Evolutionary conservation across 2,113 vertebrate species (phyloP).

Genomic region (Pseudopipra pipra): DNA sequence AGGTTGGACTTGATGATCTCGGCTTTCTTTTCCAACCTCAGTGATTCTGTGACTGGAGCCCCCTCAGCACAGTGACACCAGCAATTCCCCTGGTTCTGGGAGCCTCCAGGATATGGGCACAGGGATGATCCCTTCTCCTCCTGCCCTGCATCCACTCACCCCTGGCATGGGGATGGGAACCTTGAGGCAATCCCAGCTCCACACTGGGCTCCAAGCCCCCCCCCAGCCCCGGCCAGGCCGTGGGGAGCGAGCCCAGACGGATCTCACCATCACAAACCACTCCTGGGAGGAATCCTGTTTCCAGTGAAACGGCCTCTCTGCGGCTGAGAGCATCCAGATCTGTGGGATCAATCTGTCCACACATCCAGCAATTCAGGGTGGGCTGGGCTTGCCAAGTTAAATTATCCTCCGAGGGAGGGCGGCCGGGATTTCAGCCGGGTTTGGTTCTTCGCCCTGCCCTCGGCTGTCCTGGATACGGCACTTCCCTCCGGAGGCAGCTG

Average conservation of each 20-base stretch:
- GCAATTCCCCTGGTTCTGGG: background rate
- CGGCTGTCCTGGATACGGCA: background rate
- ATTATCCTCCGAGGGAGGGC: background rate
- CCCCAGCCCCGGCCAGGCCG: background rate
- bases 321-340: background rate
- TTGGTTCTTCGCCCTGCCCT: background rate
- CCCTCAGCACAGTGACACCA: background rate
- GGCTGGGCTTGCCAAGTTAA: constrained; percentile 4
- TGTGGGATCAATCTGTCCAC: background rate
- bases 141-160: fast-evolving
- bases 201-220: fast-evolving
- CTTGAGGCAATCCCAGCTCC: background rate
- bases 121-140: background rate
- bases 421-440: background rate
- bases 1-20: background rate
- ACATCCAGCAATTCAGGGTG: background rate
- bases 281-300: background rate
- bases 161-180: background rate
- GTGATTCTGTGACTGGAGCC: constrained; percentile 41
- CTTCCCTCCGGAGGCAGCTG: constrained; percentile 30
- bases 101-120: background rate
- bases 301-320: background rate
- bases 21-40: background rate
- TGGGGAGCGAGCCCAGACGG: fast-evolving
- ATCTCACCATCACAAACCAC: background rate